These are phyloP conservation scores for Grapholita molesta DNA, from an alignment of 1,140 invertebrate species.

Conservation along the genomic window DNA sequence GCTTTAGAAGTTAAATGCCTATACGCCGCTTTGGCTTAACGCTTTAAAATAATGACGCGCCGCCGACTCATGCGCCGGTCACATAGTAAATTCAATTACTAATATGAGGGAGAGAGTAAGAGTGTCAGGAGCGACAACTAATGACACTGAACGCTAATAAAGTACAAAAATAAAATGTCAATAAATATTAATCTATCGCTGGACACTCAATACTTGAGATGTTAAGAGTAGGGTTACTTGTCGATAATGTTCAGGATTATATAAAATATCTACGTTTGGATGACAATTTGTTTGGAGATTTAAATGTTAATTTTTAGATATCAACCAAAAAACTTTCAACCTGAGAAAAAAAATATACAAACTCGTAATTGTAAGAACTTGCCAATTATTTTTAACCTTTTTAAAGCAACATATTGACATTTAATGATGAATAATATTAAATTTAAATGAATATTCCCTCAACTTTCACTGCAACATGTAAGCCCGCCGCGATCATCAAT, in stretches of 20 bases:
- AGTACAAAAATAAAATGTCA: slow-evolving; percentile 58
- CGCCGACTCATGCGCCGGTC: slow-evolving; percentile 35
- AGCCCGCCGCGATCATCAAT: slow-evolving; percentile 37
- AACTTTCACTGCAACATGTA: slow-evolving; percentile 35
- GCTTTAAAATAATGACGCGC: slow-evolving; percentile 27
- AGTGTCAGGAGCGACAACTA: slow-evolving; percentile 52
- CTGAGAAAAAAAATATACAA: not conserved
- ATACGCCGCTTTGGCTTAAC: not conserved
- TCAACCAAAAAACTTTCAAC: not conserved
- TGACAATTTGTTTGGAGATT: too few relatives aligned
- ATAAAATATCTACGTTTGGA: not conserved
- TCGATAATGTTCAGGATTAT: not conserved
- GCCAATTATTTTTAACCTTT: not conserved
- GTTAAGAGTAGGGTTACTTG: slow-evolving; percentile 47
- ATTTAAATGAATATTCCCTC: not conserved
- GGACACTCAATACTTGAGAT: slow-evolving; percentile 46
- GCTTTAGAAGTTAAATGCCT: not conserved
- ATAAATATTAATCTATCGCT: slow-evolving; percentile 67
- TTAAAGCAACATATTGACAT: not conserved
- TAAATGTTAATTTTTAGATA: too few relatives aligned
- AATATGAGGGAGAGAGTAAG: slow-evolving; percentile 43
- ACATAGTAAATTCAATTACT: slow-evolving; percentile 65
- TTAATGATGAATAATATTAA: not conserved
- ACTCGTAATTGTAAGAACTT: not conserved
- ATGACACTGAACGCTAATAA: slow-evolving; percentile 70